Percentiles rank a stretch among this genome's conserved stretches.
Conservation (phyloP, 2,113 vertebrate genomes). For the Tyto alba region DNA sequence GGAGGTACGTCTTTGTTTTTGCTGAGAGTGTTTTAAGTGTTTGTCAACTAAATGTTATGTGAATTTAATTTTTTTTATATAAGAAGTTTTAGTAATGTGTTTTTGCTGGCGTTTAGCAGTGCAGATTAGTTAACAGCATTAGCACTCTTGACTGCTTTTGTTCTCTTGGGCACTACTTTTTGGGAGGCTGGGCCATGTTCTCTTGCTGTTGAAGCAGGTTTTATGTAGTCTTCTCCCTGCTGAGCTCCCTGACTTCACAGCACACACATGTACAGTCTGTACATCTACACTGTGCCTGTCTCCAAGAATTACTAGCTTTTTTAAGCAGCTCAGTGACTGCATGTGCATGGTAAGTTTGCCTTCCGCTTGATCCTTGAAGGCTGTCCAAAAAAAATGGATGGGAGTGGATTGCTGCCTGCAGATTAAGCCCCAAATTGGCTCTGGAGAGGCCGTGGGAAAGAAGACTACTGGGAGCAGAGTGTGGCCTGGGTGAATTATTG, state of each 20-base stretch:
- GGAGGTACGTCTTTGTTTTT: not conserved
- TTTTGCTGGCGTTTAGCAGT: not conserved
- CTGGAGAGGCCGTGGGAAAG: not conserved
- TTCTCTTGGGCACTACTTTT: not conserved
- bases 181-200: not conserved
- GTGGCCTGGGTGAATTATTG: not conserved
- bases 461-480: rapidly evolving
- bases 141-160: not conserved
- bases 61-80: not conserved
- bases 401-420: not conserved
- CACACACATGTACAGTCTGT: rapidly evolving
- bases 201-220: not conserved
- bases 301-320: not conserved
- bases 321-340: not conserved
- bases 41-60: not conserved
- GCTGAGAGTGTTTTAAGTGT: not conserved
- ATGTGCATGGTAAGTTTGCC: not conserved
- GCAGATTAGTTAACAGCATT: not conserved
- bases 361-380: not conserved
- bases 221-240: not conserved
- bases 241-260: not conserved
- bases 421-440: not conserved
- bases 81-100: not conserved
- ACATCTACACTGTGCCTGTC: rapidly evolving
- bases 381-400: not conserved